Evolutionary conservation across 2,113 vertebrate genomes (phyloP), one percentile per base, ranked within the genome.

Genomic region (Chinchilla lanigera): DNA sequence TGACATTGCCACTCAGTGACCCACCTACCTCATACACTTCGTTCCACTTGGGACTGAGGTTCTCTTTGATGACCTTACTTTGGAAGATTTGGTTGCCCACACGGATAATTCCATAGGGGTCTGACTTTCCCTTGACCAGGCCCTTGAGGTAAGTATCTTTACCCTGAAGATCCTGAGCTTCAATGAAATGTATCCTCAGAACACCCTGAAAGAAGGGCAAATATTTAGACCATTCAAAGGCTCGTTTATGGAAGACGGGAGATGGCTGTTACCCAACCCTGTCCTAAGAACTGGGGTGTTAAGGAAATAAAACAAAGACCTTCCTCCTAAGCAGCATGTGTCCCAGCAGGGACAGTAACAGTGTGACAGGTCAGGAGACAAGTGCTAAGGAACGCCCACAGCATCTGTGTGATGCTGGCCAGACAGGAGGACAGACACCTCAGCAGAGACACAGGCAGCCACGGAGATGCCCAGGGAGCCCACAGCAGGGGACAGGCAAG

Each of bases 121-220:
- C 99, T 0, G 99, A 99, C 98, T 99, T 99, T 16, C 99, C 99
- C 97, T 99, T 99, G 97, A 99, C 99, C 63, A 99, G 98, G 47
- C 99, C 99, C 38, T 99, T 99, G 84, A 99, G 96, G 65, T 99
- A 98, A 86, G 98, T 99, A 93, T 99, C 99, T 97, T 99, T 99
- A 11, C 99, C 98, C 73, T 99, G 94, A 82, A 99, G 98, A 71
- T 99, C 99, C 98, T 99, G 99, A 88, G 99, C 99, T 98, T 99
- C 99, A 52, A 99, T 97, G 86, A 99, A 99, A 97, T 99, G 99
- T 98, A 99, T 99, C 96, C 99, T 98, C 77, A 99, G 96, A 89
- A 99, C 97, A 87, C 99, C 99, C 99, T 99, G 97, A 90, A 84
- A 94, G 98, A 2, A 65, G 41, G 60, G 69, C 58, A 82, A 56